Percentiles rank a stretch among this genome's conserved stretches.
Evolutionary conservation across 2,888 invertebrate species (phyloP).

Genomic region (Mechanitis mazaeus): DNA sequence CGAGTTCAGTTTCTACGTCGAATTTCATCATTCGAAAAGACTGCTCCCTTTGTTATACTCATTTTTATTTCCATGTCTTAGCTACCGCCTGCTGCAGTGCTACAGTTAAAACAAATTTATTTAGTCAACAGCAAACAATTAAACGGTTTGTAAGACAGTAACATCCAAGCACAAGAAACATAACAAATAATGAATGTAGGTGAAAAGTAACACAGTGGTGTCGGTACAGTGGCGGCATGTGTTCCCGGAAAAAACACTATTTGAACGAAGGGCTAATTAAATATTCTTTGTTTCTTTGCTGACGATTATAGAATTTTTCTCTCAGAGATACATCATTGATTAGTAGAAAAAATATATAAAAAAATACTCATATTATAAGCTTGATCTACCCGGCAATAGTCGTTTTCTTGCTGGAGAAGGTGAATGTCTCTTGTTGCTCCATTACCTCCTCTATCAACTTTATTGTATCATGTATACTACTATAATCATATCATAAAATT

Average conservation of each 20-base stretch:
- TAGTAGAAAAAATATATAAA: background rate
- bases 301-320: slow-evolving; percentile 43
- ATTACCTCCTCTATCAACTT: background rate
- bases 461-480: background rate
- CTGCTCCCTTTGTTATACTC: background rate
- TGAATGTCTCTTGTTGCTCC: background rate
- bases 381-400: no score
- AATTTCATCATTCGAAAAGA: background rate
- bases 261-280: slow-evolving; percentile 50
- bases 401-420: no score
- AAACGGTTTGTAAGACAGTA: slow-evolving; percentile 8
- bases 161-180: slow-evolving; percentile 3
- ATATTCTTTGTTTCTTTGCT: slow-evolving; percentile 61
- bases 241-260: slow-evolving; percentile 43
- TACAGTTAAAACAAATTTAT: slow-evolving; percentile 2
- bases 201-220: slow-evolving; percentile 35
- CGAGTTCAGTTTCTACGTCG: background rate
- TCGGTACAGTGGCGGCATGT: slow-evolving; percentile 34
- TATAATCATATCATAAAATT: background rate
- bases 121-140: slow-evolving; percentile 9
- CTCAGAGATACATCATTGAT: slow-evolving; percentile 19
- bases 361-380: background rate
- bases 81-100: background rate
- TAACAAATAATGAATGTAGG: slow-evolving; percentile 17
- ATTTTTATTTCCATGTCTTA: background rate